A percentile compares a stretch with the other conserved stretches of the same genome.
phyloP scores from a whole-genome alignment of 2,113 vertebrate species.

The Halcyon malimbica region DNA sequence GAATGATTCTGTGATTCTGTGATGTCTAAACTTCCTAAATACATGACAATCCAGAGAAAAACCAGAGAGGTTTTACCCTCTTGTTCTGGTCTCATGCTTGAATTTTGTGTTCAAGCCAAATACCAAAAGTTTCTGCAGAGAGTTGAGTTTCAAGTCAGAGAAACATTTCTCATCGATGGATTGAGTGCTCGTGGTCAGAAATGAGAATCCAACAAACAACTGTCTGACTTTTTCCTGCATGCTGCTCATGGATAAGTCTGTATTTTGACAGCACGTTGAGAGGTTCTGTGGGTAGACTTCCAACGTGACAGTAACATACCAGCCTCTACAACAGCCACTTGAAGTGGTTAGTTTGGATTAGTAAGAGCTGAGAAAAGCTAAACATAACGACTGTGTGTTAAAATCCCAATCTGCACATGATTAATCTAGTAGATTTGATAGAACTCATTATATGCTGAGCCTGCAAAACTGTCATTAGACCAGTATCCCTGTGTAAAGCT shows the following conservation, averaged over 20 bases:
- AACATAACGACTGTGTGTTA: background rate
- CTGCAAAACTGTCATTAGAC: background rate
- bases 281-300: background rate
- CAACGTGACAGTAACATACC: rapidly evolving
- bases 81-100: background rate
- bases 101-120: background rate
- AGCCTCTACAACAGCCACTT: background rate
- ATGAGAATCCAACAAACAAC: background rate
- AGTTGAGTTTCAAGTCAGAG: background rate
- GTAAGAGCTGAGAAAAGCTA: background rate
- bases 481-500: background rate
- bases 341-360: background rate
- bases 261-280: background rate
- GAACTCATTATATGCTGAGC: background rate
- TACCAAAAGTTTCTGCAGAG: background rate
- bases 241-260: background rate
- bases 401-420: background rate
- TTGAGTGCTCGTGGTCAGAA: background rate
- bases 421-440: background rate
- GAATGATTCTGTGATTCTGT: too few species aligned
- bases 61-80: background rate
- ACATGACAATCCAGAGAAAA: background rate
- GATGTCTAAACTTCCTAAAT: background rate
- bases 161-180: background rate
- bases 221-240: background rate